phyloP scores from a whole-genome alignment of 2,888 invertebrate genomes.

The Sussaba pulchella region DNA sequence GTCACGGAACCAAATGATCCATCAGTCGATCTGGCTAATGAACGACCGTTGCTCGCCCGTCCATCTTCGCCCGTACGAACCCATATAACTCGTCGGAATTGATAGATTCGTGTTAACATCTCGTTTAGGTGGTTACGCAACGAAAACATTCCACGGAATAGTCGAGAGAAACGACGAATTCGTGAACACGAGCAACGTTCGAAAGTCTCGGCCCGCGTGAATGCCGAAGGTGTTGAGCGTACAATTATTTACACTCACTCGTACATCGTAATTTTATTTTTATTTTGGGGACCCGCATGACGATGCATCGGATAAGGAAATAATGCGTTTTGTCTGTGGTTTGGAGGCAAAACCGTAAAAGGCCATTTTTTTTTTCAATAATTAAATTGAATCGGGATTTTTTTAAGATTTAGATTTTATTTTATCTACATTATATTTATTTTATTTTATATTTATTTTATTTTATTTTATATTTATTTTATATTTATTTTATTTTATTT shows the following conservation, averaged over 20 bases:
- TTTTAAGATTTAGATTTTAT: no score
- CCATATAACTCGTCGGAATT: conserved; percentile 63
- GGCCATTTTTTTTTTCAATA: no score
- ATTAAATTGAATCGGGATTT: no score
- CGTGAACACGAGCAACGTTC: conserved; percentile 11
- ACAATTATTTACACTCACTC: conserved; percentile 61
- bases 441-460: no score
- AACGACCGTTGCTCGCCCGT: conserved; percentile 42
- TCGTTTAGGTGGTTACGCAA: conserved; percentile 67
- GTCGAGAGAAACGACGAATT: conserved; percentile 35
- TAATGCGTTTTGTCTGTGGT: no score
- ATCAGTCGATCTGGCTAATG: conserved; percentile 67
- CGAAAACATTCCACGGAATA: conserved; percentile 58
- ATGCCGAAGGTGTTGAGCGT: conserved; percentile 57
- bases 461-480: no score
- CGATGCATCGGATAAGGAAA: no score
- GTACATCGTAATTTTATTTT: conserved; percentile 20
- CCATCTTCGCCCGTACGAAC: conserved; percentile 19
- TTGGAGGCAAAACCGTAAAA: no score
- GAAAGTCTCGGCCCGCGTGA: conserved; percentile 9
- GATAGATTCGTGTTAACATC: conserved; percentile 67
- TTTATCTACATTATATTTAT: no score
- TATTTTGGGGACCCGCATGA: conserved; percentile 36
- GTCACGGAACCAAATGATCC: conserved; percentile 69
- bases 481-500: no score